These are phyloP conservation scores for Parasteatoda lunata DNA, from an alignment of 2,888 invertebrate species.

Conservation along the genomic window DNA sequence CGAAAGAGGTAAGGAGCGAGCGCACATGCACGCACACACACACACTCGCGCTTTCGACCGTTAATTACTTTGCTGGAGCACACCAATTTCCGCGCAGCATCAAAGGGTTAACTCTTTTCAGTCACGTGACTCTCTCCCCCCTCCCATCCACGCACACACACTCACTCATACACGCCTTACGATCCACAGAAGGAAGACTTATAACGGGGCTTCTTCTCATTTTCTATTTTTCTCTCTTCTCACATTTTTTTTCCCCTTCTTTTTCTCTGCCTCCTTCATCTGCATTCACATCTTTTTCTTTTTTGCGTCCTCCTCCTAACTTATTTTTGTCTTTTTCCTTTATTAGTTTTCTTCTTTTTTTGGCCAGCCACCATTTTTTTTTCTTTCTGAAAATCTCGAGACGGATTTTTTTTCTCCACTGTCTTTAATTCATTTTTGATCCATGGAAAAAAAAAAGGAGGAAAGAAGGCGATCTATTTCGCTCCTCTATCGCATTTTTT, in stretches of 20 bases:
- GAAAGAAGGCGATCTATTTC: neutral
- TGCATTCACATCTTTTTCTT: neutral
- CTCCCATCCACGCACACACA: slow-evolving; percentile 4
- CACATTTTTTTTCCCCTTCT: slow-evolving; percentile 19
- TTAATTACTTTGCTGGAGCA: slow-evolving; percentile 69
- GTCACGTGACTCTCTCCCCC: slow-evolving; percentile 48
- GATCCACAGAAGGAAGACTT: slow-evolving; percentile 23
- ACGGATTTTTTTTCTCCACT: slow-evolving; percentile 10
- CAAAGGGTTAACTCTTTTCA: slow-evolving; percentile 67
- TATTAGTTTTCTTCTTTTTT: slow-evolving; percentile 1
- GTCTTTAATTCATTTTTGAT: slow-evolving; percentile 2
- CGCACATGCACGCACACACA: slow-evolving; percentile 54
- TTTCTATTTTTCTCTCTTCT: slow-evolving; percentile 48
- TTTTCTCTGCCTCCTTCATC: neutral
- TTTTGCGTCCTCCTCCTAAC: slow-evolving; percentile 4
- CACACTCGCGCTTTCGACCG: slow-evolving; percentile 63
- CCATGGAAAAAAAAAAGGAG: neutral
- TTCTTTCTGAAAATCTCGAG: slow-evolving; percentile 4
- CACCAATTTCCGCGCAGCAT: slow-evolving; percentile 69
- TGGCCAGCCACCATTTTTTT: slow-evolving; percentile 8
- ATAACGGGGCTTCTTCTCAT: slow-evolving; percentile 31
- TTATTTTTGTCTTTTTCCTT: slow-evolving; percentile 13
- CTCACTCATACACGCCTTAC: slow-evolving; percentile 29
- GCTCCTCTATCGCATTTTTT: neutral
- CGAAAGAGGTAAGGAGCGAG: slow-evolving; percentile 30